Base-by-base conservation (phyloP, 1,140 invertebrate species). In the Brachystomella parvula region DNA sequence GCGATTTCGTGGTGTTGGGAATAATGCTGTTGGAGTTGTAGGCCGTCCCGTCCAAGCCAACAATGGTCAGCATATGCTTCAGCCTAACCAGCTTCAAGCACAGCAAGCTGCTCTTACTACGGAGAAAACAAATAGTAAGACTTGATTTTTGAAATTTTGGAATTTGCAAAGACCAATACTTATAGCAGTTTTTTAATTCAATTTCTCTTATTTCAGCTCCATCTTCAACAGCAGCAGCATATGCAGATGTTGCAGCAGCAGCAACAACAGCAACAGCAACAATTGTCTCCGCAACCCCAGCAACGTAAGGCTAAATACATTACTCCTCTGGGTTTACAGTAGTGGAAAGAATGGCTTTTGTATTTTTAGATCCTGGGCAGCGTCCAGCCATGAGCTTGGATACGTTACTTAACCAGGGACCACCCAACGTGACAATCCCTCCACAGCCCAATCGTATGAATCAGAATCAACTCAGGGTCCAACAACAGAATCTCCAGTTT, bases 61-160 rank as follows among this genome's bases (percentile, higher is more conserved):
- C 69, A 66, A n/a, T 75, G 76, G 63, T 67, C 72, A 69, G 33
- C 60, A 70, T 26, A 68, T 73, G 35, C 47, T 64, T 2, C 62
- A 66, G 17, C 61, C 73, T 76, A 78, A 74, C 77, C 35, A 65
- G 64, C 60, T 39, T 24, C 30, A 39, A 76, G 60, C 69, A 79
- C 79, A 79, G 60, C 60, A 62, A 62, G 17, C 29, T 31, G 31
- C 60, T 33, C 28, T 39, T 39, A 33, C 31, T 30, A 21, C 58
- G 53, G 31, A 59, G 33, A 2, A 29, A 53, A 29, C 32, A 32
- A 24, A 31, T 56, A 33, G 31, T 53, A 44, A 53, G 24, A n/a
- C 9, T 28, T 66, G 3, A 39, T 61, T 39, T n/a, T 60, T 26
- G 53, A 35, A 31, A 28, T 49, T 19, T 29, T 32, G 21, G 57